Evolutionary conservation across 2,888 invertebrate species (phyloP), one percentile per base, ranked within the genome.

Genomic region (Cataglyphis albicans): DNA sequence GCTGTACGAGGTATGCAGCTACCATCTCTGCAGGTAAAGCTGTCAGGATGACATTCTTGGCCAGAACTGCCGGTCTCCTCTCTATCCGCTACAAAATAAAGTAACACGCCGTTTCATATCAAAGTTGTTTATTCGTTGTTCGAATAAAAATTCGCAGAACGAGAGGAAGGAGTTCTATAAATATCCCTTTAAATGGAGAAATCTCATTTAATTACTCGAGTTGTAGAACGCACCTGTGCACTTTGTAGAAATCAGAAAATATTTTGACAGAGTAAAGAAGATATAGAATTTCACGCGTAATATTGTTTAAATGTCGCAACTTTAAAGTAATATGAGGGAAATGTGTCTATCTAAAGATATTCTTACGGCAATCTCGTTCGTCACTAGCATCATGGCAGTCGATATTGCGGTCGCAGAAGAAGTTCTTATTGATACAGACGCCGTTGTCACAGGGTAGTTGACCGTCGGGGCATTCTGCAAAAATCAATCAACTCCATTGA

Each of bases 361-460:
- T 82, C 94, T 93, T 94, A 96, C 96, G 94, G 94, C 97, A 97
- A 87, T 95, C 92, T 32, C 89, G 90, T 94, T 97, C 97, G 89
- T 97, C 97, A 91, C 96, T 96, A 55, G 95, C 95, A 82, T 95
- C 95, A 15, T 92, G 93, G 90, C 97, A 97, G 90, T 97, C 97
- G n/a, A 89, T 78, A 15, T 95, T 94, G 4, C 95, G 93, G 93
- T 97, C 95, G 93, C 97, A 97, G 83, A 95, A 95, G 84, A 95
- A 95, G 48, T 92, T 91, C 15, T 93, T 93, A 84, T 95, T 95
- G 87, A 97, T 96, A 91, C 97, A 97, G 81, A 95, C 94, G 35
- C 96, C 96, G 89, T 96, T 95, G 85, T 95, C 91, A 92, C 97
- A 97, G 2, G 93, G 93, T 92, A 95, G 96, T 88, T 96, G 95